Percentiles rank a stretch among this genome's conserved stretches.
phyloP scores from a whole-genome alignment of 1,140 invertebrate species.

The Neuroterus valhalla region DNA sequence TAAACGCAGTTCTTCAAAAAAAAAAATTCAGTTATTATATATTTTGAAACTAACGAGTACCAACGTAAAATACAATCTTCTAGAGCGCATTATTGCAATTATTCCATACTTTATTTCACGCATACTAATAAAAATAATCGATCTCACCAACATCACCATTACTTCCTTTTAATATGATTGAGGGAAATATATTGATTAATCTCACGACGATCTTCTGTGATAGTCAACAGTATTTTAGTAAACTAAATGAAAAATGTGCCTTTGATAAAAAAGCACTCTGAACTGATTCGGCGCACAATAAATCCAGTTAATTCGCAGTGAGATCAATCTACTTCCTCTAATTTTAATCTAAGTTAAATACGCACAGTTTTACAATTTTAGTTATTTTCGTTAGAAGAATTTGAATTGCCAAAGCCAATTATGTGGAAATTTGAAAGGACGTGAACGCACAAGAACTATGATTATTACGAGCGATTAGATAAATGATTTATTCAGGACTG shows the following conservation, averaged over 20 bases:
- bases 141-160: not conserved
- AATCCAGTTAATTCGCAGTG: slow-evolving; percentile 3
- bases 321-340: slow-evolving; percentile 20
- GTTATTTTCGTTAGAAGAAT: not conserved
- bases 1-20: not conserved
- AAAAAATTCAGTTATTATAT: not conserved
- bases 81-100: not conserved
- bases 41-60: not conserved
- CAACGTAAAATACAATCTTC: not conserved
- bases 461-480: slow-evolving; percentile 34
- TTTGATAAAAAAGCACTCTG: slow-evolving; percentile 11
- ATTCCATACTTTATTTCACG: not conserved
- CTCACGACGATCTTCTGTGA: not conserved
- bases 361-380: slow-evolving; percentile 29
- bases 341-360: slow-evolving; percentile 26
- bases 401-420: not conserved
- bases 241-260: slow-evolving; percentile 10
- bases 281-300: slow-evolving; percentile 8
- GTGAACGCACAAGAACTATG: slow-evolving; percentile 52
- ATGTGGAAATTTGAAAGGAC: not conserved
- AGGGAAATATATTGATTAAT: slow-evolving; percentile 2
- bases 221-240: not conserved
- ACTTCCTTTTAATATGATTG: not conserved
- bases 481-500: slow-evolving; percentile 46
- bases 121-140: not conserved